A percentile compares a stretch with the other conserved stretches of the same genome.
Conservation (phyloP, 2,797 vertebrate genomes). For the Lepus oiostolus region DNA sequence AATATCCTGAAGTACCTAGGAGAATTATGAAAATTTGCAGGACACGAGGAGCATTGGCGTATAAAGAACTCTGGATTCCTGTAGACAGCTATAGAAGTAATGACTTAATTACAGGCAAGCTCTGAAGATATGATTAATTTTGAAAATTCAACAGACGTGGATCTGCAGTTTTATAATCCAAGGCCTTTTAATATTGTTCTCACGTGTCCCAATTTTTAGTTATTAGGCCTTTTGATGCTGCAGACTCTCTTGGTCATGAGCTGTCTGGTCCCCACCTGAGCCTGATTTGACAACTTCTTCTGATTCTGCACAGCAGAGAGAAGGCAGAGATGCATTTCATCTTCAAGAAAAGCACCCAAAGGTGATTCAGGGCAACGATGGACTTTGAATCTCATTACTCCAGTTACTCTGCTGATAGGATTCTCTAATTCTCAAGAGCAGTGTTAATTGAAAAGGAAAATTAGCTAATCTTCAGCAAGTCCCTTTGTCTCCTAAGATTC, state of each 20-base stretch:
- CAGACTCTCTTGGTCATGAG: background rate
- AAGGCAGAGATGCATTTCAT: background rate
- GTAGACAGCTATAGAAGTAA: background rate
- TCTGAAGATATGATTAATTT: background rate
- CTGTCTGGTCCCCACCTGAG: background rate
- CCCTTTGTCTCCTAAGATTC: conserved; percentile 18
- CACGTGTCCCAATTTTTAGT: background rate
- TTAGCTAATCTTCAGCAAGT: background rate
- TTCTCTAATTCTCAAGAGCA: conserved; percentile 4
- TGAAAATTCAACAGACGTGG: background rate
- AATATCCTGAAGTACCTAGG: background rate
- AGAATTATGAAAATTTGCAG: conserved; percentile 8
- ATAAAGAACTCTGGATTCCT: background rate
- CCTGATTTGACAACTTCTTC: background rate
- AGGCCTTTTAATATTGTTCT: background rate
- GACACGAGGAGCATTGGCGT: background rate
- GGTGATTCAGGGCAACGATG: background rate
- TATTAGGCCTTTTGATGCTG: background rate
- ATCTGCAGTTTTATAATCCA: background rate
- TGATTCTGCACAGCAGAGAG: background rate
- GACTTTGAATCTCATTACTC: background rate
- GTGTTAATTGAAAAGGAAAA: conserved; percentile 23
- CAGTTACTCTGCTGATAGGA: background rate
- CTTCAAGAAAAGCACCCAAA: background rate
- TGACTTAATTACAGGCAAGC: background rate